These are phyloP conservation scores for Spialia ferax DNA, from an alignment of 2,888 invertebrate genomes.

Conservation along the genomic window DNA sequence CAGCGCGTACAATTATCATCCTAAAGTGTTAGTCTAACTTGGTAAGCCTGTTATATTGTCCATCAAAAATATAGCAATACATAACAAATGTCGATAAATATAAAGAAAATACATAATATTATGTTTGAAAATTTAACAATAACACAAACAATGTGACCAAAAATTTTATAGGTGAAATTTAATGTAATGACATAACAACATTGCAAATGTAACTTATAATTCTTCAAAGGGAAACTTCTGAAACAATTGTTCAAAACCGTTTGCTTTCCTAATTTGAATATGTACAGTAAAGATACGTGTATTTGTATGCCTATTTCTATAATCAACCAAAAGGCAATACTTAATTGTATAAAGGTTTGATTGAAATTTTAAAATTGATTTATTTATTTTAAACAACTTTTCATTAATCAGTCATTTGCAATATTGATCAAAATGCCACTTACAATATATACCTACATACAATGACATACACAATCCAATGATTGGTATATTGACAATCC, in stretches of 20 bases:
- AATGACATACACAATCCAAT: too few relatives aligned
- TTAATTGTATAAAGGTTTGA: too few relatives aligned
- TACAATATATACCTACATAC: too few relatives aligned
- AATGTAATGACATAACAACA: constrained; percentile 36
- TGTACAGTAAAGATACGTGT: too few relatives aligned
- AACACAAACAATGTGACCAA: constrained; percentile 22
- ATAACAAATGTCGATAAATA: background rate
- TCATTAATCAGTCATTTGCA: constrained; percentile 9
- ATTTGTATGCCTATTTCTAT: too few relatives aligned
- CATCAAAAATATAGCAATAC: background rate
- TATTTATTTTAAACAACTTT: too few relatives aligned
- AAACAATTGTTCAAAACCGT: too few relatives aligned
- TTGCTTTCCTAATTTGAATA: too few relatives aligned
- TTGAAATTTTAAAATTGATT: too few relatives aligned
- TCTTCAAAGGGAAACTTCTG: background rate
- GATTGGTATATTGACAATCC: constrained; percentile 43
- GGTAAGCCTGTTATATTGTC: background rate
- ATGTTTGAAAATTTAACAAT: background rate
- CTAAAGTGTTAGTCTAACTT: constrained; percentile 13
- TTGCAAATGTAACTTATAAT: constrained; percentile 28
- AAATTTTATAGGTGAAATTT: constrained; percentile 75
- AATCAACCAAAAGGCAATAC: background rate
- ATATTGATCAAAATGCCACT: constrained; percentile 42
- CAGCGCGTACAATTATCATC: constrained; percentile 15
- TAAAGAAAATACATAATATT: background rate